phyloP scores from a whole-genome alignment of 2,888 invertebrate species.

The Anarsia innoxiella region DNA sequence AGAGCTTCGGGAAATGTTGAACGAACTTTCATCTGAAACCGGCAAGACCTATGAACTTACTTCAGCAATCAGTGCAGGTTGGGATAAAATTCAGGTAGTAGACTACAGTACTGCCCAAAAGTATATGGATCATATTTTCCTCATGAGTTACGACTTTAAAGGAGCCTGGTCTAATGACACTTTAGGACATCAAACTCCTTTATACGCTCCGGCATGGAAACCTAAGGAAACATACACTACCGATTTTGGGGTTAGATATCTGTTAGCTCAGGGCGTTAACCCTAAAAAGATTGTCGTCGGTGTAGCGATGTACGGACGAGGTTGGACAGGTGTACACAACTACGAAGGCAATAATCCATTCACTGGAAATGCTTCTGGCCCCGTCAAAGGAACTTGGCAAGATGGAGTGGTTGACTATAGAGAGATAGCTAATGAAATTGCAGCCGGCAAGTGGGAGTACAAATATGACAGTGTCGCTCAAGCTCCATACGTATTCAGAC shows the following conservation, averaged over 20 bases:
- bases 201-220: constrained; percentile 61
- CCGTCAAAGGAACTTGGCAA: constrained; percentile 67
- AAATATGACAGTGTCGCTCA: constrained; percentile 62
- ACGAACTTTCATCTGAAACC: constrained; percentile 52
- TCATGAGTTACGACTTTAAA: constrained; percentile 70
- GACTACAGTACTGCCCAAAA: constrained; percentile 62
- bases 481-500: constrained; percentile 64
- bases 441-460: constrained; percentile 62
- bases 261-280: constrained; percentile 62
- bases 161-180: constrained; percentile 69
- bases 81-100: constrained; percentile 69
- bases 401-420: constrained; percentile 68
- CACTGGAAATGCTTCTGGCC: constrained; percentile 61
- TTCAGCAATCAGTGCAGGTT: constrained; percentile 68
- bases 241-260: constrained; percentile 61
- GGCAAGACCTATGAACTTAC: constrained; percentile 65
- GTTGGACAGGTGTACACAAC: constrained; percentile 61
- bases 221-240: constrained; percentile 66
- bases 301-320: constrained; percentile 68
- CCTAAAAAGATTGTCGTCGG: constrained; percentile 65
- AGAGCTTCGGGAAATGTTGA: constrained; percentile 61
- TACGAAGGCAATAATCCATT: constrained; percentile 52
- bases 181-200: constrained; percentile 57
- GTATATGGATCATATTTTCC: constrained; percentile 69
- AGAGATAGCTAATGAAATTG: constrained; percentile 59